Evolutionary conservation across 37 sponge, comb jelly and placozoan species (phyloP).

Genomic region (Haliclona indistincta): DNA sequence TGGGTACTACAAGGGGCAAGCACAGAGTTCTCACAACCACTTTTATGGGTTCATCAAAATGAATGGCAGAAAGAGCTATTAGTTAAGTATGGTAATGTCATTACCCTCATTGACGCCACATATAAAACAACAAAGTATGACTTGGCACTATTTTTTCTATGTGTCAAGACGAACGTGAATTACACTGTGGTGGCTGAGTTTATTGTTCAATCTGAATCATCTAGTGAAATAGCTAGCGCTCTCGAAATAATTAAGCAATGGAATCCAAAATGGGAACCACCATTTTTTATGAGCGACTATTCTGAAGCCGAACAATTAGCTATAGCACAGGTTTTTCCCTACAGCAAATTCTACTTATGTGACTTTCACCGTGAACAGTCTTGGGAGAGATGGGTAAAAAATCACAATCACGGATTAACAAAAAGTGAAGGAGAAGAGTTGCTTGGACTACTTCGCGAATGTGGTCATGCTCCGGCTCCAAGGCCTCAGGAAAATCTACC

Average conservation of each 20-base stretch:
- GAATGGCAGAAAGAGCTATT: constrained; percentile 20
- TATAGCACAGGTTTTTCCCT: constrained; percentile 9
- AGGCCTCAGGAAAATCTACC: constrained; percentile 10
- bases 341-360: constrained; percentile 23
- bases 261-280: constrained; percentile 40
- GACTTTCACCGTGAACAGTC: constrained; percentile 43
- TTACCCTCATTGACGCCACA: constrained; percentile 8
- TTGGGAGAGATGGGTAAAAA: constrained; percentile 44
- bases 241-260: constrained; percentile 29
- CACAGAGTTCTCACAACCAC: too few species aligned
- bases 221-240: constrained; percentile 4
- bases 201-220: constrained; percentile 8
- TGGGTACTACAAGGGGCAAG: too few species aligned
- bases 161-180: constrained; percentile 23
- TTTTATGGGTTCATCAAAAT: constrained; percentile 17
- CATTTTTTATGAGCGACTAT: constrained; percentile 52
- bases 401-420: too few species aligned
- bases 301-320: constrained; percentile 43
- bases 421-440: constrained; percentile 10
- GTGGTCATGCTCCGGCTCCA: constrained; percentile 25
- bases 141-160: constrained; percentile 11
- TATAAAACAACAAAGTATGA: constrained; percentile 19
- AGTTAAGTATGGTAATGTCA: constrained; percentile 2
- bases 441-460: constrained; percentile 15
- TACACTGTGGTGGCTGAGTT: constrained; percentile 34